Conservation (phyloP, 2,113 vertebrate genomes). For the Syngnathoides biaculeatus region DNA sequence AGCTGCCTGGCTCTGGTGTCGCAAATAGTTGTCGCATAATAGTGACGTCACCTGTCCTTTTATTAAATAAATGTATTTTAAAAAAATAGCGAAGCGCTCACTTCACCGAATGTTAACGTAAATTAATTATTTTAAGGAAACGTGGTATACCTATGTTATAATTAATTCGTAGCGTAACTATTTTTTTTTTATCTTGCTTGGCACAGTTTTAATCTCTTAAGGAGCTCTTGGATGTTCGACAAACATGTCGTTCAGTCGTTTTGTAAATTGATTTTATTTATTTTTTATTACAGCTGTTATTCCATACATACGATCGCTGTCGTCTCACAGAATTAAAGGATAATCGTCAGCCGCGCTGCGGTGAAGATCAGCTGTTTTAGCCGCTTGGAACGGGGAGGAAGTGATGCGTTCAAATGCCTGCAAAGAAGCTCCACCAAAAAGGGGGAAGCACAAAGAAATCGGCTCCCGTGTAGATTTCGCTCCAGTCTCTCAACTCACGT, state of each 20-base stretch:
- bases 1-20: background rate
- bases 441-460: constrained; percentile 72
- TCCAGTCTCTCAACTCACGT: constrained; percentile 31
- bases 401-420: constrained; percentile 74
- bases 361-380: constrained; percentile 60
- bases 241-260: constrained; percentile 1
- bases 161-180: background rate
- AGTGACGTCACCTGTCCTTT: background rate
- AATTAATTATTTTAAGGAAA: background rate
- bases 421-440: constrained; percentile 66
- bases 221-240: background rate
- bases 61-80: background rate
- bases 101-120: background rate
- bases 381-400: constrained; percentile 58
- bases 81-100: background rate
- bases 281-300: background rate
- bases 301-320: background rate
- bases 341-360: background rate
- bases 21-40: background rate
- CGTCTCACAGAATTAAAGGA: constrained; percentile 1
- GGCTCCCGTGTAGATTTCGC: constrained; percentile 23
- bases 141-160: background rate
- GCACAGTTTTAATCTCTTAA: background rate
- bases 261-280: background rate
- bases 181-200: background rate